Evolutionary conservation across 92 coral and sea anemone genomes (phyloP).

Genomic region (Siderastrea radians): DNA sequence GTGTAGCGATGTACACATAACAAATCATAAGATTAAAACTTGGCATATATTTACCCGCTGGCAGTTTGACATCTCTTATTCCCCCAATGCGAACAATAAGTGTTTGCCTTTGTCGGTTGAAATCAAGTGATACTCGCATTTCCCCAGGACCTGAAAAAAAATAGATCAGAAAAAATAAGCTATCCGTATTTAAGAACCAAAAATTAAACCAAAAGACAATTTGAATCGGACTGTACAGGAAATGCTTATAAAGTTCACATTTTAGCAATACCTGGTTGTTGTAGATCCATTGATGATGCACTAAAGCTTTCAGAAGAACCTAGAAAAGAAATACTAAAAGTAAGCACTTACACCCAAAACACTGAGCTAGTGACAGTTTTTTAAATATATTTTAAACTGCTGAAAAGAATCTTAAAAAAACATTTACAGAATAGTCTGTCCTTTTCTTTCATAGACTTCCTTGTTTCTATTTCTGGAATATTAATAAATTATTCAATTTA

Average conservation of each 20-base stretch:
- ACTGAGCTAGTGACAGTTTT: neutral
- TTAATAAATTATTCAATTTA: neutral
- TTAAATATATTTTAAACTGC: too few relatives aligned
- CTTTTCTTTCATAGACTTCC: neutral
- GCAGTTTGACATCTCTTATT: slow-evolving; percentile 80
- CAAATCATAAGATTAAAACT: too few relatives aligned
- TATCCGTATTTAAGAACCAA: neutral
- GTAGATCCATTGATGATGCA: neutral
- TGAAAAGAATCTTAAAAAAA: neutral
- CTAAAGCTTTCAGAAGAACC: slow-evolving; percentile 34
- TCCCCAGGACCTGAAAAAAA: slow-evolving; percentile 73
- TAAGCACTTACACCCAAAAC: too few relatives aligned
- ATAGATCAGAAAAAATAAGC: neutral
- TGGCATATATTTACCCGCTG: slow-evolving; percentile 70
- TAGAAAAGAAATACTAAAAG: neutral
- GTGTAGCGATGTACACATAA: too few relatives aligned
- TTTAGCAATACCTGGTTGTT: slow-evolving; percentile 28
- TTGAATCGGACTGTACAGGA: neutral
- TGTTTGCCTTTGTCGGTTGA: slow-evolving; percentile 55
- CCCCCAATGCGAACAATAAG: slow-evolving; percentile 82
- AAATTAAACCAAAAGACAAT: neutral
- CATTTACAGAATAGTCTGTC: neutral
- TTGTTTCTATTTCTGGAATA: neutral
- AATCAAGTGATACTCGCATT: slow-evolving; percentile 81
- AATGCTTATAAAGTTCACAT: neutral